phyloP scores from a whole-genome alignment of 2,888 invertebrate species.

The Omphaloscelis lunosa region DNA sequence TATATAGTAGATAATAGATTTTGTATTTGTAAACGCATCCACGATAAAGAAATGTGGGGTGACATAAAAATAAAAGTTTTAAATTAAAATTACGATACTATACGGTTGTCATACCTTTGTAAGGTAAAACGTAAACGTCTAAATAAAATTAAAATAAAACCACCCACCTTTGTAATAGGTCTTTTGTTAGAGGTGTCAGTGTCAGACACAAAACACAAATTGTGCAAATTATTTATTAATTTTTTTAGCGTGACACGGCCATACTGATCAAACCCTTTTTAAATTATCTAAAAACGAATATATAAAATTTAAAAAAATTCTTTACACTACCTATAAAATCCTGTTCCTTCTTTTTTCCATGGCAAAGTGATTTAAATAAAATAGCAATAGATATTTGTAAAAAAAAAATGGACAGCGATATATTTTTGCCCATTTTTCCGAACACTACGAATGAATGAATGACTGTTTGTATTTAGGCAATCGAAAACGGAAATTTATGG shows the following conservation, averaged over 20 bases:
- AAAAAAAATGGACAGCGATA: too few species aligned
- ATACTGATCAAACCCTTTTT: not conserved
- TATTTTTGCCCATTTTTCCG: too few species aligned
- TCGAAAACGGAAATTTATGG: not conserved
- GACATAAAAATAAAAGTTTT: not conserved
- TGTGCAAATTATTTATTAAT: not conserved
- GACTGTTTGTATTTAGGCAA: too few species aligned
- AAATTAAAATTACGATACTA: not conserved
- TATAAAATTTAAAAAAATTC: not conserved
- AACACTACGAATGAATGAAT: too few species aligned
- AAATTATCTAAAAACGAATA: not conserved
- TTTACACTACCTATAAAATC: too few species aligned
- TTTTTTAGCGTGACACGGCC: not conserved
- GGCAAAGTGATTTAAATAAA: too few species aligned
- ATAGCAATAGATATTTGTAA: too few species aligned
- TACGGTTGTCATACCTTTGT: not conserved
- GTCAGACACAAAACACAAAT: constrained; percentile 3
- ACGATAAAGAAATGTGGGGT: not conserved
- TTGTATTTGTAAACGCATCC: not conserved
- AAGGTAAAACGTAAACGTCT: not conserved
- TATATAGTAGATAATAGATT: too few species aligned
- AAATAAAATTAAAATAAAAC: not conserved
- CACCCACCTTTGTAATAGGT: not conserved
- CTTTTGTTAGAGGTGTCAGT: constrained; percentile 13
- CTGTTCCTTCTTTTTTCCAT: too few species aligned